Percentiles rank a stretch among this genome's conserved stretches.
These are phyloP conservation scores for Microplitis deprimator DNA, from an alignment of 2,888 invertebrate genomes.

Conservation along the genomic window DNA sequence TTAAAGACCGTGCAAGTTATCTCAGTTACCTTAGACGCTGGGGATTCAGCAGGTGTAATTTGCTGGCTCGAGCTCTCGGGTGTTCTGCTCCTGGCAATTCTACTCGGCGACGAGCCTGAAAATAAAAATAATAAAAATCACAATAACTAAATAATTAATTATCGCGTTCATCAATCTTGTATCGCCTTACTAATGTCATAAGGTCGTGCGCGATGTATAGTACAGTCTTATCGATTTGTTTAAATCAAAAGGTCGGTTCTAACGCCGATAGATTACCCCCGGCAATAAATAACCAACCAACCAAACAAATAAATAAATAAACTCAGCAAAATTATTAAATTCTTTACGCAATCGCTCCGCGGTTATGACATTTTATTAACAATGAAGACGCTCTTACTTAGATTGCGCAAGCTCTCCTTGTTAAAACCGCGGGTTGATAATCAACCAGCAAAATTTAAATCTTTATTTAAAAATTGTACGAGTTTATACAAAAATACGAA, in stretches of 20 bases:
- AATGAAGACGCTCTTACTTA: not conserved
- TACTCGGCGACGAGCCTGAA: slow-evolving; percentile 73
- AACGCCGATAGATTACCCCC: not conserved
- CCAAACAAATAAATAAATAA: no score
- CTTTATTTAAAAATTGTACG: no score
- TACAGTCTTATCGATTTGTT: slow-evolving; percentile 7
- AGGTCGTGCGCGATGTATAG: not conserved
- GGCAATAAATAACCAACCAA: no score
- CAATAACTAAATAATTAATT: not conserved
- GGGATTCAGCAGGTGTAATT: slow-evolving; percentile 70
- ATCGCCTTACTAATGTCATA: not conserved
- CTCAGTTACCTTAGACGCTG: slow-evolving; percentile 72
- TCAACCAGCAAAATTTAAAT: no score
- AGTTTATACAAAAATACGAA: no score
- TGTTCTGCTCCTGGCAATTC: slow-evolving; percentile 73
- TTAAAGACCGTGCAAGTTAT: not conserved
- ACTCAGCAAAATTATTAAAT: no score
- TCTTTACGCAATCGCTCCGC: not conserved
- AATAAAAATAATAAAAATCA: slow-evolving; percentile 54
- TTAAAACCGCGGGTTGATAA: no score
- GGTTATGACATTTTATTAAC: not conserved
- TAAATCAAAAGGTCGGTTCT: not conserved
- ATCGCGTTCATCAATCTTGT: not conserved
- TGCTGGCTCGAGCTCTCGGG: slow-evolving; percentile 63
- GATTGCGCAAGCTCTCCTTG: not conserved